Evolutionary conservation across 2,113 vertebrate genomes (phyloP).

Genomic region (Sinosuthora webbiana): DNA sequence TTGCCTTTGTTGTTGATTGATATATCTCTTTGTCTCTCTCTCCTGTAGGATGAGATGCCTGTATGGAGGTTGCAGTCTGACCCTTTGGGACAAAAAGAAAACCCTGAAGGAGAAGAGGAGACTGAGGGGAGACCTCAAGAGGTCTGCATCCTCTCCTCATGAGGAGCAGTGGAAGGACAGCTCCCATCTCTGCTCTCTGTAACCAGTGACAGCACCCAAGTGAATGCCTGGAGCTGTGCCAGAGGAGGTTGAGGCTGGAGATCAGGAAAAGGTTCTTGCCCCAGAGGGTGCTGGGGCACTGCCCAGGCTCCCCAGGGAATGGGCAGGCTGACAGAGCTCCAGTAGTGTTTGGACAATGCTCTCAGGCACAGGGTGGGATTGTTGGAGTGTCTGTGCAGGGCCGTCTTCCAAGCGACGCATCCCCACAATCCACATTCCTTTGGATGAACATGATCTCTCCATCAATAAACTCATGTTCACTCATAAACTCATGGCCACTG

Average conservation of each 20-base stretch:
- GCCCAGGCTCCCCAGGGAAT: not conserved
- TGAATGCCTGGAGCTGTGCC: not conserved
- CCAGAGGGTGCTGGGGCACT: not conserved
- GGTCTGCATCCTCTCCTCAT: not conserved
- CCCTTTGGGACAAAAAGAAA: not conserved
- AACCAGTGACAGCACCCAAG: not conserved
- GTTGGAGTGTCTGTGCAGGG: not conserved
- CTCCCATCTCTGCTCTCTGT: not conserved
- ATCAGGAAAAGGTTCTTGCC: not conserved
- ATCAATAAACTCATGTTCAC: not conserved
- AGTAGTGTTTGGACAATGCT: rapidly evolving
- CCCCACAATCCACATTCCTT: not conserved
- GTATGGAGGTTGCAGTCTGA: not conserved
- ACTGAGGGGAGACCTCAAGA: not conserved
- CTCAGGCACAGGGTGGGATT: not conserved
- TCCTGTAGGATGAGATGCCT: not conserved
- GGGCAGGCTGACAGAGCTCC: not conserved
- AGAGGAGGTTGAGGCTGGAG: not conserved
- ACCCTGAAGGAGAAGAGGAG: not conserved
- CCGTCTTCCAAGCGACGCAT: not conserved
- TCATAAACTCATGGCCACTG: no score
- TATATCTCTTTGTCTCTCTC: not conserved
- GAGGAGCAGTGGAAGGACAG: not conserved
- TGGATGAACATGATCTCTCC: not conserved
- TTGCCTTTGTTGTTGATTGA: not conserved